Conservation (phyloP, 2,113 vertebrate species). For the Emydocephalus ijimae region DNA sequence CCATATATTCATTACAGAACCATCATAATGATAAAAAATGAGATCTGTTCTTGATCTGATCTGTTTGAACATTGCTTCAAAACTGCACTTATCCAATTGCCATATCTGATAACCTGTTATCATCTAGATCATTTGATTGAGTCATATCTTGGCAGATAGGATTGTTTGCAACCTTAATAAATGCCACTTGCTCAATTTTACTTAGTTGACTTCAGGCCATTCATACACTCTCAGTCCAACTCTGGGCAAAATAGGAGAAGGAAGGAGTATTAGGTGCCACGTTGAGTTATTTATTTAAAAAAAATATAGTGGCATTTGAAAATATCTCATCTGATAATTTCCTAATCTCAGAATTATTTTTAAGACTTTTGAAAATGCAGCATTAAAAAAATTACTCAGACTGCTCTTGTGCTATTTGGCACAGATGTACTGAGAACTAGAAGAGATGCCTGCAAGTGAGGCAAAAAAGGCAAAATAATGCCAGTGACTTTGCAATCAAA, state of each 20-base stretch:
- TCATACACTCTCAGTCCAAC: neutral
- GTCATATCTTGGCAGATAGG: neutral
- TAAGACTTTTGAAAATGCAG: neutral
- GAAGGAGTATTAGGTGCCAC: neutral
- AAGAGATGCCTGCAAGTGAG: neutral
- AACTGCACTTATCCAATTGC: neutral
- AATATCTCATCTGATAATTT: neutral
- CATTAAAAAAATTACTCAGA: neutral
- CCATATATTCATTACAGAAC: neutral
- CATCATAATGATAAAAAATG: neutral
- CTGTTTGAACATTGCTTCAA: neutral
- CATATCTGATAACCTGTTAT: neutral
- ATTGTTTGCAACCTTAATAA: neutral
- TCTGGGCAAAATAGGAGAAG: neutral
- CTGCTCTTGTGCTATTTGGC: neutral
- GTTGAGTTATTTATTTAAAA: neutral
- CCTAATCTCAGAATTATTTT: neutral
- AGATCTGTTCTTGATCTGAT: neutral
- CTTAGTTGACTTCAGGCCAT: neutral
- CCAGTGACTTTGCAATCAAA: neutral
- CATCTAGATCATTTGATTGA: neutral
- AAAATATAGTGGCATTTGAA: neutral
- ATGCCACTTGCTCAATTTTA: neutral
- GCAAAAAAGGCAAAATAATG: neutral
- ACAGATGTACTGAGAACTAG: neutral